Percentiles rank a stretch among this genome's conserved stretches.
These are phyloP conservation scores for Cosmopolites sordidus DNA, from an alignment of 2,888 invertebrate species.

Conservation along the genomic window DNA sequence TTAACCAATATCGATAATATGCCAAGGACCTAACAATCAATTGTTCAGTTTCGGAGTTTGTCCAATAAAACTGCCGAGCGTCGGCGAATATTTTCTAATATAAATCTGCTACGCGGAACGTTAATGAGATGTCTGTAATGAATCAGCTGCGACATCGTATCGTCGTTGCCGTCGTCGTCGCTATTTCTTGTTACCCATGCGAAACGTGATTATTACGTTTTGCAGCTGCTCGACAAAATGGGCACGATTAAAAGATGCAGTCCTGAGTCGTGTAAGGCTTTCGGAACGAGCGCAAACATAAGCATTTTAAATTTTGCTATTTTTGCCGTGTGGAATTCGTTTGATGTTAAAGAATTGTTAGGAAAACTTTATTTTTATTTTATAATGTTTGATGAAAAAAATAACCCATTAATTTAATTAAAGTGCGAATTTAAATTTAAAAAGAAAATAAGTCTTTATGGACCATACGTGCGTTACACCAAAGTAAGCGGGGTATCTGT, in stretches of 20 bases:
- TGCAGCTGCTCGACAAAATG: constrained; percentile 17
- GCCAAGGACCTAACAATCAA: too few relatives aligned
- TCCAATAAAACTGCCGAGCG: background rate
- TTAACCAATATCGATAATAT: too few relatives aligned
- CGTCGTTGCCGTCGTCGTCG: constrained; percentile 3
- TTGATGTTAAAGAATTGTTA: too few relatives aligned
- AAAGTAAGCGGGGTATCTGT: too few relatives aligned
- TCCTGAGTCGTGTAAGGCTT: background rate
- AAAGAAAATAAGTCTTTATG: too few relatives aligned
- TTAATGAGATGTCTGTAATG: constrained; percentile 1
- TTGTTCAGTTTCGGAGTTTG: too few relatives aligned
- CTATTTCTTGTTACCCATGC: constrained; percentile 14
- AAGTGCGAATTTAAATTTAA: too few relatives aligned
- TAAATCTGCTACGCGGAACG: background rate
- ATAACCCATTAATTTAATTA: too few relatives aligned
- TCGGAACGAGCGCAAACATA: background rate
- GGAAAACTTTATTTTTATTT: too few relatives aligned
- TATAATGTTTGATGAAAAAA: too few relatives aligned
- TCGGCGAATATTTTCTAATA: background rate
- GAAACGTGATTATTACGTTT: constrained; percentile 19
- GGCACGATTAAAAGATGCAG: constrained; percentile 13
- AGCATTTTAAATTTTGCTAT: background rate
- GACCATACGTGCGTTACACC: too few relatives aligned
- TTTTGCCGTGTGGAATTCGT: too few relatives aligned
- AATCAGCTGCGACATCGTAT: constrained; percentile 1